phyloP scores from a whole-genome alignment of 1,140 invertebrate species.

The Hormaphis cornu region DNA sequence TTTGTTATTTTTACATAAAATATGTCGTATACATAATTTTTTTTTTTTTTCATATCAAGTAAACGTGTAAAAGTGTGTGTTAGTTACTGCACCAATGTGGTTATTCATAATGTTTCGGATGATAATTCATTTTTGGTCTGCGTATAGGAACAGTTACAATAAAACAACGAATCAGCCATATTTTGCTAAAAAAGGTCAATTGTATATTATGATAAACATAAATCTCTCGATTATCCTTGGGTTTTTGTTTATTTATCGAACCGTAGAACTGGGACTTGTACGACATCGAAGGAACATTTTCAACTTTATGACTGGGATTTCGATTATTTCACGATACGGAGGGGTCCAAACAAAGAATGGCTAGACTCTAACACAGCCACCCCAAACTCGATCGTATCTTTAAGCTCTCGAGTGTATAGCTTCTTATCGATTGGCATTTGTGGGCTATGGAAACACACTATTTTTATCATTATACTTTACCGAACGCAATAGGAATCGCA shows the following conservation, averaged over 20 bases:
- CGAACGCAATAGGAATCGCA: too few species aligned
- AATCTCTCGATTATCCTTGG: not conserved
- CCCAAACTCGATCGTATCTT: not conserved
- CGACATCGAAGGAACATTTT: not conserved
- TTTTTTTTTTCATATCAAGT: too few species aligned
- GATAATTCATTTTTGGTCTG: too few species aligned
- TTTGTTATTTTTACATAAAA: too few species aligned
- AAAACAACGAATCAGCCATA: too few species aligned
- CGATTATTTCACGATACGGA: not conserved
- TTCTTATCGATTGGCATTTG: constrained; percentile 13
- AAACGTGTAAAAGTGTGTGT: too few species aligned
- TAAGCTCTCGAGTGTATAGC: constrained; percentile 7
- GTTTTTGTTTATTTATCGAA: not conserved
- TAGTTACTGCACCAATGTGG: too few species aligned
- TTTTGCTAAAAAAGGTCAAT: not conserved
- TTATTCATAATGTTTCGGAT: too few species aligned
- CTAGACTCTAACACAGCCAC: not conserved
- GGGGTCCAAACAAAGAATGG: constrained; percentile 10
- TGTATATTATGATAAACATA: not conserved
- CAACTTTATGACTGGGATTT: constrained; percentile 10
- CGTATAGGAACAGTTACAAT: too few species aligned
- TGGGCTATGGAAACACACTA: not conserved
- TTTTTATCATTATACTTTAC: too few species aligned
- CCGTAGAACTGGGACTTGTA: not conserved
- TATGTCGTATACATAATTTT: too few species aligned